Evolutionary conservation across 1,140 invertebrate species (phyloP).

Genomic region (Musca vetustissima): DNA sequence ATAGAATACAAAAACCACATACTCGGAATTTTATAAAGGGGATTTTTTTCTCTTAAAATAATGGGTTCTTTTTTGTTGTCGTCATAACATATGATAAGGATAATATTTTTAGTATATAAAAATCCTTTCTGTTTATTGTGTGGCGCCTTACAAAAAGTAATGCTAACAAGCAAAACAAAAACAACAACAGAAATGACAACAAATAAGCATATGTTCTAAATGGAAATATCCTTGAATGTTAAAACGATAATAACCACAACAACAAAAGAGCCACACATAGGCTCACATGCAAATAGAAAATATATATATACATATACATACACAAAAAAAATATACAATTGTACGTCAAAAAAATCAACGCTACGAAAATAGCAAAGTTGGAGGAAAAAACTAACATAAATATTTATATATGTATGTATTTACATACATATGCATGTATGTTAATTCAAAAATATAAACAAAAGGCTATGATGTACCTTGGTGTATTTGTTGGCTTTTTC

Average conservation of each 20-base stretch:
- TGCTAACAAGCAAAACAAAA: background rate
- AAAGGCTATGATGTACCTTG: too few species aligned
- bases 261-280: background rate
- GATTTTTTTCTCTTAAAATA: too few species aligned
- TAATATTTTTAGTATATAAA: background rate
- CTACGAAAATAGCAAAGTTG: too few species aligned
- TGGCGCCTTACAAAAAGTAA: background rate
- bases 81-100: background rate
- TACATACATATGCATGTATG: background rate
- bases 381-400: background rate
- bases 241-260: constrained; percentile 19
- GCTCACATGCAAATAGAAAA: background rate
- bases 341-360: too few species aligned
- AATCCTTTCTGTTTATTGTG: background rate
- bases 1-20: too few species aligned
- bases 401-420: constrained; percentile 2
- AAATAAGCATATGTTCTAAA: background rate
- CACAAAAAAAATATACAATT: background rate
- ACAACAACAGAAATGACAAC: background rate
- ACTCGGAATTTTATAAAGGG: too few species aligned
- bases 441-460: background rate
- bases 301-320: background rate
- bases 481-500: too few species aligned
- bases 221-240: constrained; percentile 21
- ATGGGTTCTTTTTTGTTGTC: too few species aligned